Conservation (phyloP, 2,113 vertebrate species). For the Caranx ignobilis region DNA sequence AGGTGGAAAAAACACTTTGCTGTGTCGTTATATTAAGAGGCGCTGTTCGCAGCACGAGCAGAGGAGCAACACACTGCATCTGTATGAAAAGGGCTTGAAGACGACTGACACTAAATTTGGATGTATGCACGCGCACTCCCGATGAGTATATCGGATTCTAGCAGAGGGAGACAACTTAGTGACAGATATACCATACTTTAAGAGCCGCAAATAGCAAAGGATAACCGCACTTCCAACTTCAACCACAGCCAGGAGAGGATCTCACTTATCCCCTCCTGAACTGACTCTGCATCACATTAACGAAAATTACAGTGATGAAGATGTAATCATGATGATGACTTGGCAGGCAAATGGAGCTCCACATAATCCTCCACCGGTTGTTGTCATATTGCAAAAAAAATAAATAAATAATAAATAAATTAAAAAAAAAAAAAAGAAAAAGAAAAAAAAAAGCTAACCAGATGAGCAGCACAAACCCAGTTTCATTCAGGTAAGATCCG, state of each 20-base stretch:
- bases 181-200: constrained; percentile 37
- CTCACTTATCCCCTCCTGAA: constrained; percentile 10
- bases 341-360: constrained; percentile 4
- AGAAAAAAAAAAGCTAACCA: constrained; percentile 44
- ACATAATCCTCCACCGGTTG: constrained; percentile 27
- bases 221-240: constrained; percentile 43
- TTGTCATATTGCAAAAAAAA: constrained; percentile 33
- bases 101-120: constrained; percentile 18
- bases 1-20: constrained; percentile 67
- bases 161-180: constrained; percentile 41
- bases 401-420: too few relatives aligned
- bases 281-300: not conserved
- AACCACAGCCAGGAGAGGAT: constrained; percentile 6
- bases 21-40: constrained; percentile 14
- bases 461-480: constrained; percentile 34
- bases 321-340: not conserved
- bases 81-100: constrained; percentile 18
- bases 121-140: constrained; percentile 9
- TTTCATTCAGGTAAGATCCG: constrained; percentile 36
- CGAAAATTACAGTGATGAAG: not conserved
- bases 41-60: constrained; percentile 51
- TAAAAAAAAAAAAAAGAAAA: constrained; percentile 19
- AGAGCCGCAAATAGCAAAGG: constrained; percentile 13
- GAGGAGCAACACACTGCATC: constrained; percentile 34
- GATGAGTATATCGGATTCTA: constrained; percentile 3